Evolutionary conservation across 2,888 invertebrate species (phyloP).

Genomic region (Saturnia pavonia): DNA sequence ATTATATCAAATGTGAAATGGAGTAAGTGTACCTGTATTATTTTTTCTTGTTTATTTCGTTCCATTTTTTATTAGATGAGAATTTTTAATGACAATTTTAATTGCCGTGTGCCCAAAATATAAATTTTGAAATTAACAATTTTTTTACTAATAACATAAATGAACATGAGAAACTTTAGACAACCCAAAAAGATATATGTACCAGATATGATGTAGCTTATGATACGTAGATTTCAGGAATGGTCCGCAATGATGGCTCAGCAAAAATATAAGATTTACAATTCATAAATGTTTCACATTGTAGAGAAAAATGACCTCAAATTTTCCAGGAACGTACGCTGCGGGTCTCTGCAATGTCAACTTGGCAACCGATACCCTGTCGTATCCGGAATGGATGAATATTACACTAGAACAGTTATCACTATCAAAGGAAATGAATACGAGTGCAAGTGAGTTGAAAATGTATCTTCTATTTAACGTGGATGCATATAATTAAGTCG

Average conservation of each 20-base stretch:
- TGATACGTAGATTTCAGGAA: background rate
- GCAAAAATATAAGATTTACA: background rate
- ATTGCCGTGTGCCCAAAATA: background rate
- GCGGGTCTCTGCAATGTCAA: constrained; percentile 97
- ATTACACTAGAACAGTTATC: constrained; percentile 93
- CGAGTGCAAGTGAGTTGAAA: constrained; percentile 95
- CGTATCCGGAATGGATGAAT: constrained; percentile 89
- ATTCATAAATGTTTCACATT: background rate
- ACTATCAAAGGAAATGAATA: constrained; percentile 94
- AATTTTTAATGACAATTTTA: background rate
- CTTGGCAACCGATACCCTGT: constrained; percentile 92
- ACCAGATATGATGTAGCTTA: too few relatives aligned
- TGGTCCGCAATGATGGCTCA: background rate
- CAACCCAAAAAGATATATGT: too few relatives aligned
- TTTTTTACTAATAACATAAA: too few relatives aligned
- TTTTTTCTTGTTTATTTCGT: background rate
- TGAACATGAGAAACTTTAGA: too few relatives aligned
- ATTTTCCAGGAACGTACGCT: constrained; percentile 89
- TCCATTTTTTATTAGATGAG: background rate
- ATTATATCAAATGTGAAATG: constrained; percentile 92
- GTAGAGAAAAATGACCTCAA: background rate
- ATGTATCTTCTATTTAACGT: background rate
- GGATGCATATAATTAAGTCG: too few relatives aligned
- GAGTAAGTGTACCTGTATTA: constrained; percentile 84
- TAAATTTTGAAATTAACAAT: too few relatives aligned